These are phyloP conservation scores for Microplitis demolitor DNA, from an alignment of 1,140 invertebrate species.

Conservation along the genomic window DNA sequence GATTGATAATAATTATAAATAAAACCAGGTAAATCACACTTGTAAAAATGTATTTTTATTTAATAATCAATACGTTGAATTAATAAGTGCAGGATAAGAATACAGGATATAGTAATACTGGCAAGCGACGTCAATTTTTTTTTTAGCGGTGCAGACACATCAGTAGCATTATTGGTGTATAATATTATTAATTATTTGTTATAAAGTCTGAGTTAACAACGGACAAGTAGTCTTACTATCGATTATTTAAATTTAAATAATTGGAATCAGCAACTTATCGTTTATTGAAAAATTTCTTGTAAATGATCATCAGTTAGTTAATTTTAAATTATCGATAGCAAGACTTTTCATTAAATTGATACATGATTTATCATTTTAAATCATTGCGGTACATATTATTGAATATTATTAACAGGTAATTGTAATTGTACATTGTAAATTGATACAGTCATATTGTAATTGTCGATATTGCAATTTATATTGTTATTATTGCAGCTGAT, in stretches of 20 bases:
- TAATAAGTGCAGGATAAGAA: conserved; percentile 47
- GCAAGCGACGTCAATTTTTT: conserved; percentile 52
- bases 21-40: conserved; percentile 37
- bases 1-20: neutral
- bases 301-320: neutral
- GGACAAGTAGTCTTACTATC: conserved; percentile 12
- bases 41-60: conserved; percentile 50
- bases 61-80: conserved; percentile 55
- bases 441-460: neutral
- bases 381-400: conserved; percentile 15
- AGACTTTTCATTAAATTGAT: conserved; percentile 23
- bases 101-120: conserved; percentile 56
- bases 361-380: conserved; percentile 18
- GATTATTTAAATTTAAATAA: neutral
- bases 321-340: conserved; percentile 15
- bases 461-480: neutral
- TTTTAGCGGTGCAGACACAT: conserved; percentile 52
- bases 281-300: neutral
- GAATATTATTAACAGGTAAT: conserved; percentile 18
- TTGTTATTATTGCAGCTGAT: neutral
- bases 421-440: neutral
- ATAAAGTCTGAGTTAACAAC: conserved; percentile 29
- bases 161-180: conserved; percentile 46
- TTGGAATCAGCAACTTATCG: neutral
- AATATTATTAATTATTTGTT: conserved; percentile 32